These are phyloP conservation scores for Pardalotus punctatus DNA, from an alignment of 2,113 vertebrate genomes.

Conservation along the genomic window DNA sequence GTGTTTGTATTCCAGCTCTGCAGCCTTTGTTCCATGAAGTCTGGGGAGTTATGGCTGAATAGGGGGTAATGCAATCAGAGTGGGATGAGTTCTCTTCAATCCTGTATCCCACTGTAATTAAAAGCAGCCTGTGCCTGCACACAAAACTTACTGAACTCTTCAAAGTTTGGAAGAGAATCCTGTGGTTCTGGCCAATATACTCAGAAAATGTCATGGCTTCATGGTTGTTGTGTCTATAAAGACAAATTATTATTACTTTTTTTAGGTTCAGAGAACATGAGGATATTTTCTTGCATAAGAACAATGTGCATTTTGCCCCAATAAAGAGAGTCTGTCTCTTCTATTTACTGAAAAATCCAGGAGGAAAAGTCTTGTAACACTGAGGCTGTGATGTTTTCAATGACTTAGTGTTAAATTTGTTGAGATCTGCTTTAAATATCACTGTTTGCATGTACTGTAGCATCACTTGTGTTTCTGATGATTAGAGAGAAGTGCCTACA, in stretches of 20 bases:
- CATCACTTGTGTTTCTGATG: neutral
- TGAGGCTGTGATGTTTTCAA: neutral
- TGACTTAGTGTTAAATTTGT: neutral
- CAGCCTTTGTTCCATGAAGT: neutral
- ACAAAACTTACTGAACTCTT: neutral
- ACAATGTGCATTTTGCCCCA: neutral
- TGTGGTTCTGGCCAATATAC: neutral
- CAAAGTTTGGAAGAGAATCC: neutral
- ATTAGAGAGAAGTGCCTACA: slow-evolving; percentile 4
- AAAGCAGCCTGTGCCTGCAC: neutral
- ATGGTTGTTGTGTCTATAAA: neutral
- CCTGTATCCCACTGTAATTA: neutral
- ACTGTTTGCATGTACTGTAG: neutral
- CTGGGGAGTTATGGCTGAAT: neutral
- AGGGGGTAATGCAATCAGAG: neutral
- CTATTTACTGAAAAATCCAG: neutral
- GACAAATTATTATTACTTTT: neutral
- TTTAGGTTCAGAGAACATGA: neutral
- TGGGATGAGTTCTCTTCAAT: neutral
- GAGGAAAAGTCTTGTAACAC: neutral
- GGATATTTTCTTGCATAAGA: neutral
- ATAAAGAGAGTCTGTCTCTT: neutral
- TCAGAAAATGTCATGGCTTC: neutral
- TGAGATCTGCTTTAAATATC: neutral
- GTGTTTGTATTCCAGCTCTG: neutral